phyloP scores from a whole-genome alignment of 2,888 invertebrate genomes.

The Thera obeliscata region DNA sequence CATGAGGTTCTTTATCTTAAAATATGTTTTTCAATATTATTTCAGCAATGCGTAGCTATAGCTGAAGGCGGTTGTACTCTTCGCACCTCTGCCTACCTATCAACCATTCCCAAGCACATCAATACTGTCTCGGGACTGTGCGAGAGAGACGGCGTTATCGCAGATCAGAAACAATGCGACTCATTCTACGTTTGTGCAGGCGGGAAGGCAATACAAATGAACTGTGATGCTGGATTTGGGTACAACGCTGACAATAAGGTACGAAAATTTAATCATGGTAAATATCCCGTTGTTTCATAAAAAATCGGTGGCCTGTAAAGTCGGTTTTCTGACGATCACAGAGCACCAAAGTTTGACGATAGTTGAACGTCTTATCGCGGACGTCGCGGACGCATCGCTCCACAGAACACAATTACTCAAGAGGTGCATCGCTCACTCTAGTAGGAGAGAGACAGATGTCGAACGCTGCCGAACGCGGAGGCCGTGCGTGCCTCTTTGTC shows the following conservation, averaged over 20 bases:
- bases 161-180: conserved; percentile 25
- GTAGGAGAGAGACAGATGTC: too few relatives aligned
- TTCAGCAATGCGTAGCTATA: conserved; percentile 36
- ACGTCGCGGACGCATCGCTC: too few relatives aligned
- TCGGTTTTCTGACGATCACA: too few relatives aligned
- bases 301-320: too few relatives aligned
- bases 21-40: too few relatives aligned
- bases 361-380: too few relatives aligned
- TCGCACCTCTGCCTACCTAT: conserved; percentile 1
- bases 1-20: not conserved
- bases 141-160: conserved; percentile 23
- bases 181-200: conserved; percentile 31
- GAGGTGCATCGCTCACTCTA: too few relatives aligned
- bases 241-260: conserved; percentile 32
- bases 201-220: conserved; percentile 27
- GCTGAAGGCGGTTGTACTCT: conserved; percentile 37
- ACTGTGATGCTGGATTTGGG: conserved; percentile 30
- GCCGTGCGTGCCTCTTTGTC: too few relatives aligned
- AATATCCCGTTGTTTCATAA: too few relatives aligned
- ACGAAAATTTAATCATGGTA: not conserved
- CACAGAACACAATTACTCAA: too few relatives aligned
- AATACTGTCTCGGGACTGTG: conserved; percentile 21
- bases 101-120: conserved; percentile 24
- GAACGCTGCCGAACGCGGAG: too few relatives aligned
- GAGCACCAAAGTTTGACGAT: too few relatives aligned